A percentile compares a stretch with the other conserved stretches of the same genome.
Conservation (phyloP, 2,797 vertebrate genomes). For the Coregonus suidteri region DNA sequence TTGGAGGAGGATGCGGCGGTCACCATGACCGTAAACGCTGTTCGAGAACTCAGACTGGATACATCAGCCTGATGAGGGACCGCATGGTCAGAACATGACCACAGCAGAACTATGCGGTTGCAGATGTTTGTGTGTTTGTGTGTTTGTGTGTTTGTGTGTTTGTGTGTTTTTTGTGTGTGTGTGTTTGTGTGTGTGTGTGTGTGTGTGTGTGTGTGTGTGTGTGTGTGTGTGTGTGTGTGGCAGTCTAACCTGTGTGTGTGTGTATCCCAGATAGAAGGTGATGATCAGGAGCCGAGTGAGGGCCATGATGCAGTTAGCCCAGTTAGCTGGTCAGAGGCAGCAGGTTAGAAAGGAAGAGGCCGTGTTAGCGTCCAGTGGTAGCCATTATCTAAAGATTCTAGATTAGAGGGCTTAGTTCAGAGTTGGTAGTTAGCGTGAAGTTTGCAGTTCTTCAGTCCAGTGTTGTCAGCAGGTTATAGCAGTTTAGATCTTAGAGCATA, state of each 20-base stretch:
- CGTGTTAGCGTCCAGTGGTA: slow-evolving; percentile 36
- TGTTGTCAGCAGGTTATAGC: slow-evolving; percentile 9
- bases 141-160: too few species aligned
- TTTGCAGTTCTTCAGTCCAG: slow-evolving; percentile 37
- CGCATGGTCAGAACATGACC: slow-evolving; percentile 10
- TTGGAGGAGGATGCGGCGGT: slow-evolving; percentile 83
- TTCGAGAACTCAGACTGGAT: slow-evolving; percentile 77
- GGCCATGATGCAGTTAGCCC: slow-evolving; percentile 51
- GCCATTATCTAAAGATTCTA: neutral
- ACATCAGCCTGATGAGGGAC: slow-evolving; percentile 79
- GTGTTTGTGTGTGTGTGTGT: neutral
- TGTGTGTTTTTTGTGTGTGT: neutral
- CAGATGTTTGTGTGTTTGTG: too few species aligned
- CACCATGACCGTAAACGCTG: slow-evolving; percentile 79
- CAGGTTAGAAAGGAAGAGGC: slow-evolving; percentile 19
- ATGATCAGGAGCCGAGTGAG: slow-evolving; percentile 67
- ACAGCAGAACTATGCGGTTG: neutral
- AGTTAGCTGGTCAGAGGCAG: slow-evolving; percentile 37
- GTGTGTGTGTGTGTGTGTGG: too few species aligned
- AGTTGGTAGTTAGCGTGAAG: too few species aligned
- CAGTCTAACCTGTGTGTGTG: slow-evolving; percentile 83
- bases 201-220: too few species aligned
- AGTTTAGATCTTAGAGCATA: neutral
- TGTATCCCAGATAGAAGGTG: slow-evolving; percentile 69
- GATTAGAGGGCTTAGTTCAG: slow-evolving; percentile 25